Evolutionary conservation across 2,888 invertebrate species (phyloP), one percentile per base, ranked within the genome.

Genomic region (Alentia gelatinosa): DNA sequence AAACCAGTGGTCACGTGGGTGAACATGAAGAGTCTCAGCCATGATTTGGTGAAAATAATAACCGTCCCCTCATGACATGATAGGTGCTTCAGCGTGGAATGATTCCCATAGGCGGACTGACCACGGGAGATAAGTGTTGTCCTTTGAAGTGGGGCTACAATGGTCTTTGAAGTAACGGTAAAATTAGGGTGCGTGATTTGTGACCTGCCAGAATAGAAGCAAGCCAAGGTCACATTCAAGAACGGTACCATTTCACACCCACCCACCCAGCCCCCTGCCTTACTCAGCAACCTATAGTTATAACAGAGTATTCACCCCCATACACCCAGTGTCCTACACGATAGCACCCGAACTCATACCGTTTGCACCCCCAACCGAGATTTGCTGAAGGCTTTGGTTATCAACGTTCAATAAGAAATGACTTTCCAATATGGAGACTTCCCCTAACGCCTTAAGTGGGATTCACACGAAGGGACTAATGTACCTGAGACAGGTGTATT

Each of bases 91-190:
- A 68, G n/a, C 30, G 4, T 19, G 30, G 68, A 68, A 26, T 30
- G 30, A 68, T 68, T 68, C 68, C 68, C 33, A 68, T 68, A 68
- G 30, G 30, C 33, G 68, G 30, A 30, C n/a, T n/a, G n/a, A n/a
- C 23, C 56, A 56, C 12, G 56, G 68, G 30, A 68, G 68, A 68
- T 68, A 68, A 68, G 30, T 68, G 68, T 68, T 26, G 12, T 1
- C 12, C 68, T 68, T 68, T 68, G 68, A 68, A 68, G 68, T 68
- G 68, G 12, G n/a, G 68, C 30, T 30, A 68, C 68, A 68, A 68
- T 68, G 68, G 68, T 30, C 68, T 68, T 68, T 68, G 68, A 68
- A 68, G 68, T 68, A 68, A 68, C 68, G 68, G 68, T 68, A 68
- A 68, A 68, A 68, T 68, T 68, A 30, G 68, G 68, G 68, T 68